Percentiles rank a stretch among this genome's conserved stretches.
Conservation (phyloP, 2,888 invertebrate species). For the Trypoxylon attenuatum region DNA sequence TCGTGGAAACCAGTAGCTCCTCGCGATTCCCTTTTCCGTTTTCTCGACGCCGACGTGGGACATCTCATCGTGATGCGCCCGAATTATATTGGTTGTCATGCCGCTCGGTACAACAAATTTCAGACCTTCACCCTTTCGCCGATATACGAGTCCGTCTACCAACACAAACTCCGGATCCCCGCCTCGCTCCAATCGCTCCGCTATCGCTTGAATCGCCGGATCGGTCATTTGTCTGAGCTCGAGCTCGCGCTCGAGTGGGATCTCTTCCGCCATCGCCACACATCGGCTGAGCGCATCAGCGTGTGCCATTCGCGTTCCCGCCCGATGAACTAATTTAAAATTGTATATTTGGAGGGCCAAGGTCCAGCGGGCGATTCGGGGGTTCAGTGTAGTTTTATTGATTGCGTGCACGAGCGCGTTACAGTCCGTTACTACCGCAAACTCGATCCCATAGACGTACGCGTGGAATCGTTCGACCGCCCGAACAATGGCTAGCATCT, state of each 20-base stretch:
- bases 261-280: neutral
- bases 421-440: no score
- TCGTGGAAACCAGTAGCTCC: constrained; percentile 1
- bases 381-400: neutral
- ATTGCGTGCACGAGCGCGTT: neutral
- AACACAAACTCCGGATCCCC: neutral
- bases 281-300: no score
- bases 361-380: neutral
- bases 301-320: neutral
- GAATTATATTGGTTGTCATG: neutral
- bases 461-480: neutral
- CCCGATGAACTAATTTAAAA: neutral
- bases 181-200: no score
- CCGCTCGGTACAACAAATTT: constrained; percentile 1
- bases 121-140: neutral
- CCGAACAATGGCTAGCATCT: neutral
- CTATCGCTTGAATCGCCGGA: no score
- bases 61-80: constrained; percentile 1
- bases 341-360: neutral
- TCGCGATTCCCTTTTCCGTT: neutral
- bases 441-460: neutral
- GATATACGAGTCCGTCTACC: neutral
- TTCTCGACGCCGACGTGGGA: neutral
- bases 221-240: no score
- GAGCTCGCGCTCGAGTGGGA: neutral